Conservation (phyloP, 1,140 invertebrate species). For the Drosophila athabasca region DNA sequence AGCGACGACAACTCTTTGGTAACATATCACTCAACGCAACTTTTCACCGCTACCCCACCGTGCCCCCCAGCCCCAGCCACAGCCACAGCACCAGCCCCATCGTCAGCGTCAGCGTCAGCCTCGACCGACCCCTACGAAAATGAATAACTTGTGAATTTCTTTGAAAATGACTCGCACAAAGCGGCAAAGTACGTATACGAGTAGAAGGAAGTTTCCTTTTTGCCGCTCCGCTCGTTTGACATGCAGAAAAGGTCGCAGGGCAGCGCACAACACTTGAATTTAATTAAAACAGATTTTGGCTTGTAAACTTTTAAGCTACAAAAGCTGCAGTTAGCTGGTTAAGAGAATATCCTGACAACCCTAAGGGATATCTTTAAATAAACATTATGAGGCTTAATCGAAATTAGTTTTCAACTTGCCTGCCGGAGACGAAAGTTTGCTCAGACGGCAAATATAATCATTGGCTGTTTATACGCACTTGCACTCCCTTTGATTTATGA, state of each 20-base stretch:
- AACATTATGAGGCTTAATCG: conserved; percentile 51
- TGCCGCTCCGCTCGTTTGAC: conserved; percentile 30
- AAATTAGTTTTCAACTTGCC: conserved; percentile 48
- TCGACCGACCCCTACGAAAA: background rate
- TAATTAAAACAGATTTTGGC: conserved; percentile 67
- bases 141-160: conserved; percentile 57
- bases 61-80: too few relatives aligned
- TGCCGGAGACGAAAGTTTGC: conserved; percentile 20
- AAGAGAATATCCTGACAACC: conserved; percentile 4
- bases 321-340: conserved; percentile 37
- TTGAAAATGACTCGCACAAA: conserved; percentile 52
- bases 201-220: conserved; percentile 40
- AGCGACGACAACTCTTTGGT: conserved; percentile 49
- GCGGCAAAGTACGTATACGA: conserved; percentile 4
- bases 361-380: conserved; percentile 37
- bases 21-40: conserved; percentile 42
- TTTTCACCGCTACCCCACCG: conserved; percentile 2
- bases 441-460: conserved; percentile 31
- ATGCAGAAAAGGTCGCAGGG: conserved; percentile 38
- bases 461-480: conserved; percentile 32
- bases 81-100: too few relatives aligned
- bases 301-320: conserved; percentile 62
- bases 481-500: conserved; percentile 59
- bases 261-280: conserved; percentile 57
- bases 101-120: background rate